These are phyloP conservation scores for Ischnus inquisitorius DNA, from an alignment of 2,888 invertebrate genomes.

Conservation along the genomic window DNA sequence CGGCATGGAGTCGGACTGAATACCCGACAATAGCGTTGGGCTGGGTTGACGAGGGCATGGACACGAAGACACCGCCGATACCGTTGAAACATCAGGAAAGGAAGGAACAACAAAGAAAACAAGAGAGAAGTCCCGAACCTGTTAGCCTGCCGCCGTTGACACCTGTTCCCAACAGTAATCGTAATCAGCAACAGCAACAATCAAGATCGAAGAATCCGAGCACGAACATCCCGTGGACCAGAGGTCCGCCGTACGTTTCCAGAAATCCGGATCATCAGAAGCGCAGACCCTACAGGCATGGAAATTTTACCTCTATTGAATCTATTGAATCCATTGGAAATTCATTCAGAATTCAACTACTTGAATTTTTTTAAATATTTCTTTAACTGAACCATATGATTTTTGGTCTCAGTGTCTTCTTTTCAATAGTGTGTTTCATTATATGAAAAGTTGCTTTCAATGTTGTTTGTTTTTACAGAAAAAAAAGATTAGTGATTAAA, in stretches of 20 bases:
- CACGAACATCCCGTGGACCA: slow-evolving; percentile 61
- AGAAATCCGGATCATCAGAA: slow-evolving; percentile 75
- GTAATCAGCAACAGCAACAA: slow-evolving; percentile 46
- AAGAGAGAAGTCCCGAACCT: slow-evolving; percentile 71
- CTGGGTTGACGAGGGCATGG: slow-evolving; percentile 77
- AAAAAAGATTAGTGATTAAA: too few relatives aligned
- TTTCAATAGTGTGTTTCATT: too few relatives aligned
- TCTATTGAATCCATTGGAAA: too few relatives aligned
- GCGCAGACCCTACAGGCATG: slow-evolving; percentile 81
- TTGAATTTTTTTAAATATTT: too few relatives aligned
- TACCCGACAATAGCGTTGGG: slow-evolving; percentile 47
- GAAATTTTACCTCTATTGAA: background rate
- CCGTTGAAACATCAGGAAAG: slow-evolving; percentile 81
- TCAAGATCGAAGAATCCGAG: slow-evolving; percentile 48
- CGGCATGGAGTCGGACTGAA: slow-evolving; percentile 48
- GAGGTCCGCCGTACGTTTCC: slow-evolving; percentile 48
- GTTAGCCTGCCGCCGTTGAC: slow-evolving; percentile 82
- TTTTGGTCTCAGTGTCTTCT: too few relatives aligned
- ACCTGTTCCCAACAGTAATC: slow-evolving; percentile 75
- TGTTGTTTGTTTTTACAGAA: too few relatives aligned
- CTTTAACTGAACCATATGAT: too few relatives aligned
- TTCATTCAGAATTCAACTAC: too few relatives aligned
- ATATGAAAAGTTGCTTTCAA: too few relatives aligned
- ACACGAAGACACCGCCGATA: slow-evolving; percentile 84
- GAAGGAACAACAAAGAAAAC: slow-evolving; percentile 76